These are phyloP conservation scores for Teleiodes luculella DNA, from an alignment of 2,888 invertebrate genomes.

Conservation along the genomic window DNA sequence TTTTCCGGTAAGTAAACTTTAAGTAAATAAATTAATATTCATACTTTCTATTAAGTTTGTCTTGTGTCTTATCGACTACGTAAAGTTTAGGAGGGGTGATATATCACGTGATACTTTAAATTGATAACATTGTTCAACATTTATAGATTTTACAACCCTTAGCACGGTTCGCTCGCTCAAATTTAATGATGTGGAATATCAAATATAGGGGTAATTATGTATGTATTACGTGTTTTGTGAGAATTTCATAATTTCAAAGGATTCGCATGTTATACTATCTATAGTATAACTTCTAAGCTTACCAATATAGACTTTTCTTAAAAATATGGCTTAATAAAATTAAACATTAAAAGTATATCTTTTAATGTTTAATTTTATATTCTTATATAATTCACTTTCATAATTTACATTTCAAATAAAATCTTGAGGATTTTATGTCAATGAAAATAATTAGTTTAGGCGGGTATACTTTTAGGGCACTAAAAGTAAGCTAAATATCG, in stretches of 20 bases:
- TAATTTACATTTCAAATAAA: too few relatives aligned
- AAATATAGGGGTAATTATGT: not conserved
- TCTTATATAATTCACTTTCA: too few relatives aligned
- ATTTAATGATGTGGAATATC: constrained; percentile 4
- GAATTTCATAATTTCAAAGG: not conserved
- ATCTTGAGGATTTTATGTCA: too few relatives aligned
- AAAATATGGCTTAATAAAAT: too few relatives aligned
- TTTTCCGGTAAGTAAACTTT: not conserved
- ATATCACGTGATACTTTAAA: constrained; percentile 62
- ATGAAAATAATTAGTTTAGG: too few relatives aligned
- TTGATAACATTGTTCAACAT: constrained; percentile 69
- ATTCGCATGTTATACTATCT: too few relatives aligned
- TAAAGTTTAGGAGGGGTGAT: constrained; percentile 48
- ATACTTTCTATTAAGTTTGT: not conserved
- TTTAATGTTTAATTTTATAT: too few relatives aligned
- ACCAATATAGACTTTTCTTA: too few relatives aligned
- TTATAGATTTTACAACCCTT: constrained; percentile 5
- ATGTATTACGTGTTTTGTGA: not conserved
- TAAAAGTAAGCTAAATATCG: not conserved
- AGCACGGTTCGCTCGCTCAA: not conserved
- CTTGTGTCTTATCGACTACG: constrained; percentile 22
- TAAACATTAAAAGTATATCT: too few relatives aligned
- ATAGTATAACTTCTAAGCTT: too few relatives aligned
- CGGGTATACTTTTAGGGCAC: not conserved
- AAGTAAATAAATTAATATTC: not conserved